These are phyloP conservation scores for Acleris holmiana DNA, from an alignment of 2,888 invertebrate species.

Conservation along the genomic window DNA sequence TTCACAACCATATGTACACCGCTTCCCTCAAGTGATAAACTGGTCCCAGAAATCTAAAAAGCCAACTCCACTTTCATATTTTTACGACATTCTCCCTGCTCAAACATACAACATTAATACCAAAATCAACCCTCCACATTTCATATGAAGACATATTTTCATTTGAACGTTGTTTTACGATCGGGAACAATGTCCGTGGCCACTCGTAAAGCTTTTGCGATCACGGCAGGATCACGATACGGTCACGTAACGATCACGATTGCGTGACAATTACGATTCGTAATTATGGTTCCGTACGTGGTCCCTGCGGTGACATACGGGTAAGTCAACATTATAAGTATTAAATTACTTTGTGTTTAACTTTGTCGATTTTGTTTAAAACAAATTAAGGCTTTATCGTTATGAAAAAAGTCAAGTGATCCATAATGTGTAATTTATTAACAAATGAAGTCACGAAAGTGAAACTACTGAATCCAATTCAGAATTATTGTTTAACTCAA, in stretches of 20 bases:
- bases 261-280: conserved; percentile 4
- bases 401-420: too few relatives aligned
- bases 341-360: too few relatives aligned
- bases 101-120: background rate
- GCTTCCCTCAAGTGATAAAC: background rate
- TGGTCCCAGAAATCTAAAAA: background rate
- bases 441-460: too few relatives aligned
- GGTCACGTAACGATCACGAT: background rate
- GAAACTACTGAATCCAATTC: too few relatives aligned
- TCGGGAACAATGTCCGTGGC: conserved; percentile 10
- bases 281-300: conserved; percentile 7
- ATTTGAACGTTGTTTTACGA: conserved; percentile 23
- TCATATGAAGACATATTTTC: conserved; percentile 14
- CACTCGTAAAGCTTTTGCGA: conserved; percentile 13
- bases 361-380: too few relatives aligned
- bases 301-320: background rate
- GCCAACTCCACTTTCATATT: conserved; percentile 10
- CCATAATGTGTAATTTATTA: too few relatives aligned
- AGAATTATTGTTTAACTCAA: too few relatives aligned
- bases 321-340: too few relatives aligned
- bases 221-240: background rate
- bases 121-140: background rate
- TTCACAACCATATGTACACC: too few relatives aligned
- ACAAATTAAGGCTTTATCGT: too few relatives aligned
- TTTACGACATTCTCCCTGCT: conserved; percentile 26